A percentile compares a stretch with the other conserved stretches of the same genome.
Evolutionary conservation across 2,888 invertebrate genomes (phyloP).

Genomic region (Eupeodes luniger): DNA sequence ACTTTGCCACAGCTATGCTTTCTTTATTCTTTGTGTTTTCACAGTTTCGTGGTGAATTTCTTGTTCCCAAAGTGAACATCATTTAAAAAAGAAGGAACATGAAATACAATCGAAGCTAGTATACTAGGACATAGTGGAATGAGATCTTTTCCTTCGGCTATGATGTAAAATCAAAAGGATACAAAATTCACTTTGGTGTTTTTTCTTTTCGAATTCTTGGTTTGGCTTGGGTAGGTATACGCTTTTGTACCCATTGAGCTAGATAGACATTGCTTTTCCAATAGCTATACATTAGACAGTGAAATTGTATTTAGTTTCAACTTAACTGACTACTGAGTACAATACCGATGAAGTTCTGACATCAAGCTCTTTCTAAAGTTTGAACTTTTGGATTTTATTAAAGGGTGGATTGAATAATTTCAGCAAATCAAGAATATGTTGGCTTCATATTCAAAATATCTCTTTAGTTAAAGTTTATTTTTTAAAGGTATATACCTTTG

Average conservation of each 20-base stretch:
- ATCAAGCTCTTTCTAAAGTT: too few species aligned
- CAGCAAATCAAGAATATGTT: too few species aligned
- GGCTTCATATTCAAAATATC: too few species aligned
- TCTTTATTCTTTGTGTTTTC: conserved; percentile 32
- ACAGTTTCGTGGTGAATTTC: conserved; percentile 49
- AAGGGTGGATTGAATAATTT: too few species aligned
- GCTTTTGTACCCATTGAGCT: conserved; percentile 43
- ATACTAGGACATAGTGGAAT: background rate
- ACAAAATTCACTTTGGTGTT: background rate
- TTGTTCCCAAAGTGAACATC: conserved; percentile 65
- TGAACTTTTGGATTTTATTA: too few species aligned
- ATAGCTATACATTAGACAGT: too few species aligned
- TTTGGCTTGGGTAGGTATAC: background rate
- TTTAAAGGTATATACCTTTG: too few species aligned
- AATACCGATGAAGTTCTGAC: too few species aligned
- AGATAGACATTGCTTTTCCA: conserved; percentile 16
- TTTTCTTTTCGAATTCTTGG: background rate
- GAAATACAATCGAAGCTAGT: conserved; percentile 69
- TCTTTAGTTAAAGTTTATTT: too few species aligned
- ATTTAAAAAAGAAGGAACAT: conserved; percentile 52
- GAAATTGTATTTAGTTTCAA: too few species aligned
- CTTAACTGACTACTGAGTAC: too few species aligned
- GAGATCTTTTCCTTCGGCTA: conserved; percentile 14
- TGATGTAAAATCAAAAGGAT: conserved; percentile 45
- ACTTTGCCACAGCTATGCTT: conserved; percentile 43